Percentiles rank a stretch among this genome's conserved stretches.
These are phyloP conservation scores for Gorilla gorilla DNA, from an alignment of 2,113 vertebrate genomes.

Conservation along the genomic window DNA sequence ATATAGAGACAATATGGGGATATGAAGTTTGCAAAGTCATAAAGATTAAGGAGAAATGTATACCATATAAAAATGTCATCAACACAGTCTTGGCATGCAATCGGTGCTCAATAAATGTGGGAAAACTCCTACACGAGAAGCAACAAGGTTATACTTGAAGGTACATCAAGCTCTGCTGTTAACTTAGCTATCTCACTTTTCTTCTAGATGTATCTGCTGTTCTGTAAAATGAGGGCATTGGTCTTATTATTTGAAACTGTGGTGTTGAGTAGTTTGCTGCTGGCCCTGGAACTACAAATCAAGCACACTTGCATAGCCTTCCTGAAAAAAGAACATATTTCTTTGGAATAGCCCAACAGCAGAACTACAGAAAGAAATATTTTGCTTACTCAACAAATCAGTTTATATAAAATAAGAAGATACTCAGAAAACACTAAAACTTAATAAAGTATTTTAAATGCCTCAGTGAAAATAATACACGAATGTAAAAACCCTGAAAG, in stretches of 20 bases:
- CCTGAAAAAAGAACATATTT: not conserved
- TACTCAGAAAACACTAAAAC: slow-evolving; percentile 45
- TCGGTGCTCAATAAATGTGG: not conserved
- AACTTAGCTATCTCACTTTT: not conserved
- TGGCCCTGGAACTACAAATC: not conserved
- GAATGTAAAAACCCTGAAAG: slow-evolving; percentile 39
- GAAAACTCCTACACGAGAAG: not conserved
- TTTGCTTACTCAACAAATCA: slow-evolving; percentile 16
- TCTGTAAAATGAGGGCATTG: not conserved
- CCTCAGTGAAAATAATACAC: slow-evolving; percentile 58
- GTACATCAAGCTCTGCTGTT: not conserved
- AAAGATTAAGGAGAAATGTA: not conserved
- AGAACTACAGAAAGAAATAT: slow-evolving; percentile 14
- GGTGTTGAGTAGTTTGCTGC: not conserved
- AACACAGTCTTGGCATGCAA: not conserved
- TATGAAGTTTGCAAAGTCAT: not conserved
- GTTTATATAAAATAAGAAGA: slow-evolving; percentile 47
- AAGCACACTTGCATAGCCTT: not conserved
- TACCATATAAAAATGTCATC: not conserved
- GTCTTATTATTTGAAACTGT: not conserved
- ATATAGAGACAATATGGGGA: too few species aligned
- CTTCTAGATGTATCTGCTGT: not conserved
- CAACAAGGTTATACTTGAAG: not conserved
- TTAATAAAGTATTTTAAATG: slow-evolving; percentile 46
- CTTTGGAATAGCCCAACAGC: not conserved